phyloP scores from a whole-genome alignment of 2,888 invertebrate species.

The Willowsia nigromaculata region DNA sequence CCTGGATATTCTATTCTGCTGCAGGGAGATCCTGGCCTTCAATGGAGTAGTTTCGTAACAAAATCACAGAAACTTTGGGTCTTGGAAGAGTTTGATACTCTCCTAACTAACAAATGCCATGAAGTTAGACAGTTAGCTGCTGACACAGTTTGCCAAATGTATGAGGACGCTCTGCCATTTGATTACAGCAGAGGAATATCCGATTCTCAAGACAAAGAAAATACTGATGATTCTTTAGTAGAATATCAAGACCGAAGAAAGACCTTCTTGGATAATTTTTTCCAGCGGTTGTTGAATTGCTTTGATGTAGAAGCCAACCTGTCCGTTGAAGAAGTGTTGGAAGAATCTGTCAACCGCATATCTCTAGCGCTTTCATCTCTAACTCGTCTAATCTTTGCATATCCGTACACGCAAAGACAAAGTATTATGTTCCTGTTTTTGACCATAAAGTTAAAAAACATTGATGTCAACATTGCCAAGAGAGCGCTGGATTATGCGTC shows the following conservation, averaged over 20 bases:
- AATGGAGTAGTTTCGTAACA: conserved; percentile 55
- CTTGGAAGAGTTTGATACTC: conserved; percentile 54
- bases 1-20: not conserved
- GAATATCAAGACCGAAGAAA: conserved; percentile 79
- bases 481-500: conserved; percentile 70
- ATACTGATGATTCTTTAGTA: not conserved
- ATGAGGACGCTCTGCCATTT: conserved; percentile 44
- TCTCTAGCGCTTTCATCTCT: conserved; percentile 84
- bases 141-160: conserved; percentile 65
- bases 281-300: conserved; percentile 73
- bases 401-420: conserved; percentile 82
- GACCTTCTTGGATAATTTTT: conserved; percentile 80
- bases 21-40: conserved; percentile 58
- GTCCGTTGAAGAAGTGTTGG: conserved; percentile 81
- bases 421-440: conserved; percentile 83
- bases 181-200: conserved; percentile 43
- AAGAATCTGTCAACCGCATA: conserved; percentile 84
- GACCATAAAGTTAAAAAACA: conserved; percentile 82
- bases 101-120: conserved; percentile 58
- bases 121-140: conserved; percentile 64
- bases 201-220: not conserved
- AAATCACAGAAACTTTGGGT: conserved; percentile 60
- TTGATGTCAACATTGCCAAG: conserved; percentile 79
- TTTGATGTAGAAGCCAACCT: conserved; percentile 69
- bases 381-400: conserved; percentile 82